A percentile compares a stretch with the other conserved stretches of the same genome.
phyloP scores from a whole-genome alignment of 2,797 vertebrate genomes.

The Xenentodon cancila region DNA sequence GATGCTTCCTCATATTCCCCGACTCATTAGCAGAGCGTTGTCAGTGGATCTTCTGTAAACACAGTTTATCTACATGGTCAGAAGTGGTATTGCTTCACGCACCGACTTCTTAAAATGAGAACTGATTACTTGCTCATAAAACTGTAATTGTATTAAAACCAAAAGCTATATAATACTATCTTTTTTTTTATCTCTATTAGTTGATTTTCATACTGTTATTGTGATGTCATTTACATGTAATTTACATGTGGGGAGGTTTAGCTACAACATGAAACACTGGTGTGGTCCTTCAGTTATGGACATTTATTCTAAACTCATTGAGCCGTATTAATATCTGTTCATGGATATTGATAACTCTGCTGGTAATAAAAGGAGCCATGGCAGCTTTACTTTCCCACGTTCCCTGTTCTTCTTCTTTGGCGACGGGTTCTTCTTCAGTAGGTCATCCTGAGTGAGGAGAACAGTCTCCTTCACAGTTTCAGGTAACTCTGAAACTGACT shows the following conservation, averaged over 20 bases:
- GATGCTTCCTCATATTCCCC: too few relatives aligned
- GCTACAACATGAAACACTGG: constrained; percentile 42
- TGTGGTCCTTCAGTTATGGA: constrained; percentile 16
- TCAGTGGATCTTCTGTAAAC: too few relatives aligned
- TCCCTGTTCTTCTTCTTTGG: constrained; percentile 80
- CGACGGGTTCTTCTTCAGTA: constrained; percentile 68
- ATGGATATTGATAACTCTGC: constrained; percentile 5
- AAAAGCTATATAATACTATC: too few relatives aligned
- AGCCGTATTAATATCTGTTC: background rate
- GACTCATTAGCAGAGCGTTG: too few relatives aligned
- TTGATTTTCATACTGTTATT: background rate
- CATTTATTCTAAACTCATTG: constrained; percentile 13
- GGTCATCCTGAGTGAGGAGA: constrained; percentile 65
- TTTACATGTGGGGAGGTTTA: background rate
- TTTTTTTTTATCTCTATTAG: background rate
- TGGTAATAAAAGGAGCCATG: background rate
- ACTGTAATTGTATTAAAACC: too few relatives aligned
- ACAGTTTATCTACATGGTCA: too few relatives aligned
- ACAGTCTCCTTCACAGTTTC: constrained; percentile 63
- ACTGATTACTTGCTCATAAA: too few relatives aligned
- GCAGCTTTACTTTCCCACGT: constrained; percentile 78
- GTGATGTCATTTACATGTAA: too few relatives aligned
- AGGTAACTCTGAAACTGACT: constrained; percentile 66
- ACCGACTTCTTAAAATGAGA: too few relatives aligned
- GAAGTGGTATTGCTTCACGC: too few relatives aligned